Conservation (phyloP, 2,888 invertebrate genomes). For the Drosophila lacicola region DNA sequence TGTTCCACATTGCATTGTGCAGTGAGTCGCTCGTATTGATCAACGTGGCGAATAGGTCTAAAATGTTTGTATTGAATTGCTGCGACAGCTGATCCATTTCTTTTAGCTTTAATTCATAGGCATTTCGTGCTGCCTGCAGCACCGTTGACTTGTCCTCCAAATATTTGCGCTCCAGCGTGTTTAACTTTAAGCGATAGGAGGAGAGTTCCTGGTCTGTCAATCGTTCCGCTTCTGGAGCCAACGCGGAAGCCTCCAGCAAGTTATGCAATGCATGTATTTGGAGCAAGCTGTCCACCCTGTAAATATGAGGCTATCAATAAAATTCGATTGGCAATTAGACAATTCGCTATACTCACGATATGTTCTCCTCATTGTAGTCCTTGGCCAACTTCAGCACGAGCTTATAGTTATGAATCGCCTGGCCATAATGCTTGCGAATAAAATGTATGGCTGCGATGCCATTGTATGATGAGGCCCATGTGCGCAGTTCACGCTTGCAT, state of each 20-base stretch:
- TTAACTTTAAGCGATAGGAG: slow-evolving; percentile 84
- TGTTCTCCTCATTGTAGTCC: slow-evolving; percentile 72
- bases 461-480: slow-evolving; percentile 88
- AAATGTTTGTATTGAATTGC: slow-evolving; percentile 16
- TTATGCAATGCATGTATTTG: slow-evolving; percentile 90
- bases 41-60: slow-evolving; percentile 55
- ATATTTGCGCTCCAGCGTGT: slow-evolving; percentile 87
- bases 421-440: slow-evolving; percentile 86
- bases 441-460: slow-evolving; percentile 89
- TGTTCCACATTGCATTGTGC: slow-evolving; percentile 64
- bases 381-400: slow-evolving; percentile 86
- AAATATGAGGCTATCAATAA: slow-evolving; percentile 3
- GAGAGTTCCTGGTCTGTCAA: slow-evolving; percentile 4
- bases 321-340: background rate
- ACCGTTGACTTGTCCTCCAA: slow-evolving; percentile 82
- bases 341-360: slow-evolving; percentile 63
- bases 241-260: slow-evolving; percentile 86
- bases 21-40: slow-evolving; percentile 36
- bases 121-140: slow-evolving; percentile 57
- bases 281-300: slow-evolving; percentile 88
- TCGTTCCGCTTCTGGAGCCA: slow-evolving; percentile 14
- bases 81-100: slow-evolving; percentile 20
- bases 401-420: slow-evolving; percentile 88
- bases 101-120: slow-evolving; percentile 46
- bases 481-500: slow-evolving; percentile 88